A percentile compares a stretch with the other conserved stretches of the same genome.
Evolutionary conservation across 2,888 invertebrate species (phyloP).

Genomic region (Rhagophthalmus giganteus): DNA sequence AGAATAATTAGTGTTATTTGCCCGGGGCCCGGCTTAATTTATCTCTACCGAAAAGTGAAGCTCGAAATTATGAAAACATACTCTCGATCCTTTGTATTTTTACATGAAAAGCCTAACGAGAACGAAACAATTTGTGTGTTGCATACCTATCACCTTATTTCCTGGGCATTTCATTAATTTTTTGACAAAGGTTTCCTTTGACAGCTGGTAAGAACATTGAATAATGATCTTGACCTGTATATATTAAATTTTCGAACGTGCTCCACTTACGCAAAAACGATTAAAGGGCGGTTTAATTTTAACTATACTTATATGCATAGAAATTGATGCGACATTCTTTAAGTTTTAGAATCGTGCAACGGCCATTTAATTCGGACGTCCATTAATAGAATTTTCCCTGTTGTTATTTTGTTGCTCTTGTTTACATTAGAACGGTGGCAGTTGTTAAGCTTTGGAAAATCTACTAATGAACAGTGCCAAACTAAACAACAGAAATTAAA

Average conservation of each 20-base stretch:
- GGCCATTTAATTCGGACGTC: no score
- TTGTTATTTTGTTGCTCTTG: no score
- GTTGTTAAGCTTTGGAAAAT: no score
- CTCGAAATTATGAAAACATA: conserved; percentile 18
- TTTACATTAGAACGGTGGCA: no score
- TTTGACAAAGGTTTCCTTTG: conserved; percentile 3
- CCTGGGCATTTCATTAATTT: conserved; percentile 10
- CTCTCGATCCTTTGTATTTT: conserved; percentile 13
- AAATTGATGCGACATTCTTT: no score
- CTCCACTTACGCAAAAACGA: background rate
- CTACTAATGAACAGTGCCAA: no score
- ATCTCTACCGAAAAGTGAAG: conserved; percentile 17
- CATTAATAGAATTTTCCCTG: no score
- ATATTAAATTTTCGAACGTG: background rate
- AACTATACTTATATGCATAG: no score
- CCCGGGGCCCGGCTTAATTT: conserved; percentile 22
- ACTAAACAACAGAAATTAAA: no score
- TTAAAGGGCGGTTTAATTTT: no score
- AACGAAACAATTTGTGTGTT: conserved; percentile 13
- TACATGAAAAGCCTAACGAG: conserved; percentile 7
- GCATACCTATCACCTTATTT: conserved; percentile 18
- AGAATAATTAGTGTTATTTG: conserved; percentile 26
- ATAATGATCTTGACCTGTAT: background rate
- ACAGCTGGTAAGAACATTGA: background rate
- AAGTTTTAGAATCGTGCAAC: no score